Evolutionary conservation across 2,797 vertebrate species (phyloP).

Genomic region (Nannoperca australis): DNA sequence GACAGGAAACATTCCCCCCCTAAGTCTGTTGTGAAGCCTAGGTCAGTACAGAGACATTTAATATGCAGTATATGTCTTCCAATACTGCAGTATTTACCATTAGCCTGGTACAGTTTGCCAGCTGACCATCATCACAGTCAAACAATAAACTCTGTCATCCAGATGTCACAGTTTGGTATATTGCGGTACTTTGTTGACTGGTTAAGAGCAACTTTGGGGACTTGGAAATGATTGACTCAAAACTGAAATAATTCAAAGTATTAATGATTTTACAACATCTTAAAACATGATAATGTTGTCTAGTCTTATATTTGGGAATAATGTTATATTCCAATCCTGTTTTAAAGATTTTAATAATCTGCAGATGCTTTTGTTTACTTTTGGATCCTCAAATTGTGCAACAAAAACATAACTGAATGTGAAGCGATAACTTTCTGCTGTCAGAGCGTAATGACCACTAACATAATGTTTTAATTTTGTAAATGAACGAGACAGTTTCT

Average conservation of each 20-base stretch:
- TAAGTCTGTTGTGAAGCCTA: too few relatives aligned
- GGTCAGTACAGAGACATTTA: not conserved
- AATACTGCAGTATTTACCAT: not conserved
- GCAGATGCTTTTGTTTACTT: not conserved
- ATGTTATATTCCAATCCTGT: too few relatives aligned
- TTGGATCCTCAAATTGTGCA: not conserved
- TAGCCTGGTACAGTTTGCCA: not conserved
- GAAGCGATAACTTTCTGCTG: constrained; percentile 17
- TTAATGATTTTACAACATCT: not conserved
- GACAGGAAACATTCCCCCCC: too few relatives aligned
- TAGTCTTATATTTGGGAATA: not conserved
- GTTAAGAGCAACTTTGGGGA: constrained; percentile 11
- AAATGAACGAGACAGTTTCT: constrained; percentile 41
- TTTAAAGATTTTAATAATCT: not conserved
- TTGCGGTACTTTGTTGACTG: constrained; percentile 12
- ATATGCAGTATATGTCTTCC: not conserved
- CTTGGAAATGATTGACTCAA: not conserved
- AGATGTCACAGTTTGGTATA: constrained; percentile 4
- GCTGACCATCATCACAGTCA: constrained; percentile 3
- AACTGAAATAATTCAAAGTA: constrained; percentile 1
- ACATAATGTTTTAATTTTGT: constrained; percentile 39
- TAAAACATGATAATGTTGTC: not conserved
- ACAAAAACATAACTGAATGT: constrained; percentile 14
- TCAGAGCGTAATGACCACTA: not conserved
- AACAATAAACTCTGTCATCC: not conserved